Base-by-base conservation (phyloP, 2,888 invertebrate species). In the Brachyptera risi region DNA sequence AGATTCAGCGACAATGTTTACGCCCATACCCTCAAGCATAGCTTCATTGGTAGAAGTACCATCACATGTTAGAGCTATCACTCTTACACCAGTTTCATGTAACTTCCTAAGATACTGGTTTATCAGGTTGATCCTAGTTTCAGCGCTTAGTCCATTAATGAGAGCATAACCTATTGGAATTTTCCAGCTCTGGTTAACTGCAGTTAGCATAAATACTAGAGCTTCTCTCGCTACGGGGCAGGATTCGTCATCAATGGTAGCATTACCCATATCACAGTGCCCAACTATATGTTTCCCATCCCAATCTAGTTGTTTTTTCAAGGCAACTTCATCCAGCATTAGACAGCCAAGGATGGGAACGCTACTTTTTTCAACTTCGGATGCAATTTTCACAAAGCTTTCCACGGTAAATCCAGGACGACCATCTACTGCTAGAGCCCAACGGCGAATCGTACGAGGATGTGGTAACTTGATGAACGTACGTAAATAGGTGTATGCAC, bases 251-350 rank as follows among this genome's bases (percentile, higher is more conserved):
- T 68, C 57, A 31, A 67, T 17, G n/a, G 66, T 67, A 57, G 50
- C 58, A 31, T 58, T 58, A 7, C 71, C 68, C 47, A 68, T 67
- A 51, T 71, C 68, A 13, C 71, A 69, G 49, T 70, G 70, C 1
- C 72, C 71, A 63, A 68, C 63, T 68, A 67, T 57, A 67, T 67
- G 2, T 70, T 70, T 62, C n/a, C 71, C 68, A 68, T 68, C 61
- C 64, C 65, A 72, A 62, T 72, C 68, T 9, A 64, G 9, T 19
- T 63, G 50, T 17, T 64, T 54, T 56, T 44, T 58, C 7, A 65
- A 50, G 13, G 61, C 35, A 21, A 61, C 50, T 15, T 50, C 61
- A 58, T 61, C 61, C 37, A 59, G 15, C 27, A 51, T 26, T 7
- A 51, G 4, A 3, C 13, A 31, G 15, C 51, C 50, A 50, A 50